A percentile compares a stretch with the other conserved stretches of the same genome.
Evolutionary conservation across 2,888 invertebrate species (phyloP).

Genomic region (Chloromyia formosa): DNA sequence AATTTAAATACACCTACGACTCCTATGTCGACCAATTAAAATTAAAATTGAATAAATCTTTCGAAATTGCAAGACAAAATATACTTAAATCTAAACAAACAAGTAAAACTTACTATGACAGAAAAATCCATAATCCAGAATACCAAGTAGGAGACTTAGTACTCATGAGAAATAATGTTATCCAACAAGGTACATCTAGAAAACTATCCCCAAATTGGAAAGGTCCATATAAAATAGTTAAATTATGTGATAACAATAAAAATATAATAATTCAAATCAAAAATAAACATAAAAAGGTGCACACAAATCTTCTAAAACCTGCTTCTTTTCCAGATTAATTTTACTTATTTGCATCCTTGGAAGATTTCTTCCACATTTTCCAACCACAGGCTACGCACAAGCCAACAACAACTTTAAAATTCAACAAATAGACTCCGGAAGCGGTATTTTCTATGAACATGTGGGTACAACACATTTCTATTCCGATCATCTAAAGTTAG

Average conservation of each 20-base stretch:
- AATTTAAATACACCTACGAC: conserved; percentile 51
- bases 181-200: conserved; percentile 26
- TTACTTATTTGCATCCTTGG: conserved; percentile 22
- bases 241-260: conserved; percentile 27
- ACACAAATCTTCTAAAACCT: background rate
- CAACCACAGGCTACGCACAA: background rate
- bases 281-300: conserved; percentile 16
- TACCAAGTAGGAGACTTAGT: conserved; percentile 43
- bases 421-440: conserved; percentile 13
- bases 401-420: background rate
- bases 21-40: conserved; percentile 51
- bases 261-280: conserved; percentile 18
- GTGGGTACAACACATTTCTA: conserved; percentile 1
- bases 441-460: conserved; percentile 22
- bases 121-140: conserved; percentile 10
- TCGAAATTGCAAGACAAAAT: conserved; percentile 44
- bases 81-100: conserved; percentile 41
- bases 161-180: conserved; percentile 39
- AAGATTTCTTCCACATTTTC: too few species aligned
- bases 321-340: background rate
- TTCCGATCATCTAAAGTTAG: conserved; percentile 8
- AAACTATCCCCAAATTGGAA: conserved; percentile 43
- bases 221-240: conserved; percentile 42
- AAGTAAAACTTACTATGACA: conserved; percentile 40
- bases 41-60: conserved; percentile 41